phyloP scores from a whole-genome alignment of 2,113 vertebrate species.

The Sebastes schlegelii region DNA sequence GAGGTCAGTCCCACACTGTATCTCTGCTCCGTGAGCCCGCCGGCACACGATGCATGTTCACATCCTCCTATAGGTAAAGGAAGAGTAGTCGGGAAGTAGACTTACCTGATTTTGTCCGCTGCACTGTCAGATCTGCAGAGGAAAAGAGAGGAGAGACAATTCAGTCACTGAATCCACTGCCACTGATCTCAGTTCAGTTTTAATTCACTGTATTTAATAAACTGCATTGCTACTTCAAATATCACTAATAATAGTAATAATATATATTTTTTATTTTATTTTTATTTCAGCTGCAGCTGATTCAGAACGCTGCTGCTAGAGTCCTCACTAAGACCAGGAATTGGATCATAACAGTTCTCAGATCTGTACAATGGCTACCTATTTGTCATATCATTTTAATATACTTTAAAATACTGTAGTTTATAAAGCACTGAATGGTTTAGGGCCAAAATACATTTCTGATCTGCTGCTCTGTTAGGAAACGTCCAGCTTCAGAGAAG shows the following conservation, averaged over 20 bases:
- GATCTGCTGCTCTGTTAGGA: not conserved
- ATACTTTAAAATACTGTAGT: not conserved
- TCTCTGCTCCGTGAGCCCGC: constrained; percentile 8
- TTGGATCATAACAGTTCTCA: not conserved
- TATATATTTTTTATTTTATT: not conserved
- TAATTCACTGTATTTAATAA: not conserved
- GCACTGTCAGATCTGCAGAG: constrained; percentile 82
- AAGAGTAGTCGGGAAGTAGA: not conserved
- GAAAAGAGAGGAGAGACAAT: not conserved
- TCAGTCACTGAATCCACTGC: not conserved
- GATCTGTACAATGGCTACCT: not conserved
- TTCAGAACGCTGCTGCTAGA: not conserved
- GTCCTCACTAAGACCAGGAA: not conserved
- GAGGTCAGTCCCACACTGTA: constrained; percentile 16
- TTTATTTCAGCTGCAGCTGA: not conserved
- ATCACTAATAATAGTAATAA: not conserved
- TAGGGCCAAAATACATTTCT: not conserved
- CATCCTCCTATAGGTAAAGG: not conserved
- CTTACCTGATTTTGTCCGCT: constrained; percentile 84
- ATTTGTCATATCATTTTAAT: not conserved
- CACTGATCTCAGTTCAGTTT: not conserved
- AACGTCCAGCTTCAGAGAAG: not conserved
- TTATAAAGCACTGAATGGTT: not conserved
- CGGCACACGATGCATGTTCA: constrained; percentile 1
- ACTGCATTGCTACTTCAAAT: not conserved